These are phyloP conservation scores for Spermophilus dauricus DNA, from an alignment of 2,113 vertebrate genomes.

Conservation along the genomic window DNA sequence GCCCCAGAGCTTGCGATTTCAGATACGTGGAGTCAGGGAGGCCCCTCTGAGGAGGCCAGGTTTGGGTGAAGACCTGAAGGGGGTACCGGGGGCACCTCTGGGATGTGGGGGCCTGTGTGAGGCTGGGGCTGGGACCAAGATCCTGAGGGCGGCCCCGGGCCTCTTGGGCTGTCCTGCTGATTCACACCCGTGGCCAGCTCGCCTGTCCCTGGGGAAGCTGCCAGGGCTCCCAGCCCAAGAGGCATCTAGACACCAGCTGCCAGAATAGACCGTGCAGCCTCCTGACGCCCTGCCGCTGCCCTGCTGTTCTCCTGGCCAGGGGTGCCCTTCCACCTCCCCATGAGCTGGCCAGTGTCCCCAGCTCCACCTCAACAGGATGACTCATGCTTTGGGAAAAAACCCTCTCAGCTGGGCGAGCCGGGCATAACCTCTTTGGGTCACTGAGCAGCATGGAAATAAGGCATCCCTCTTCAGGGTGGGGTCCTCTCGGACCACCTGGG, in stretches of 20 bases:
- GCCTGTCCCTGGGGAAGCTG: not conserved
- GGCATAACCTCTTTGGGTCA: not conserved
- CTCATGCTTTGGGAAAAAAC: not conserved
- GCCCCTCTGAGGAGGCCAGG: too few species aligned
- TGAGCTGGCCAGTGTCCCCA: not conserved
- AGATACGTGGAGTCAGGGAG: not conserved
- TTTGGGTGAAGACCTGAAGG: not conserved
- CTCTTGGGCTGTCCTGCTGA: not conserved
- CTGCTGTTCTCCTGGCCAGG: not conserved
- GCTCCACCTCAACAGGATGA: not conserved
- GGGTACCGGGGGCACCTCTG: too few species aligned
- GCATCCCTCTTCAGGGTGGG: not conserved
- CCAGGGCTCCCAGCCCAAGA: not conserved
- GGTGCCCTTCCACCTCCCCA: not conserved
- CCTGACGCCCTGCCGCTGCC: rapidly evolving
- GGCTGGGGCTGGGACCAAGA: not conserved
- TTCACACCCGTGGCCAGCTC: not conserved
- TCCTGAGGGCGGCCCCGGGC: not conserved
- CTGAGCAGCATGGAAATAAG: not conserved
- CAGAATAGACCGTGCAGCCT: not conserved
- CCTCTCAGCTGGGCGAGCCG: too few species aligned
- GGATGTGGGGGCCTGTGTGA: not conserved
- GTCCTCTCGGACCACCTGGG: not conserved
- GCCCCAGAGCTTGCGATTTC: not conserved
- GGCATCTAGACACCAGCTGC: rapidly evolving